Evolutionary conservation across 2,888 invertebrate genomes (phyloP), one percentile per base, ranked within the genome.

Genomic region (Metallyticus violacea): DNA sequence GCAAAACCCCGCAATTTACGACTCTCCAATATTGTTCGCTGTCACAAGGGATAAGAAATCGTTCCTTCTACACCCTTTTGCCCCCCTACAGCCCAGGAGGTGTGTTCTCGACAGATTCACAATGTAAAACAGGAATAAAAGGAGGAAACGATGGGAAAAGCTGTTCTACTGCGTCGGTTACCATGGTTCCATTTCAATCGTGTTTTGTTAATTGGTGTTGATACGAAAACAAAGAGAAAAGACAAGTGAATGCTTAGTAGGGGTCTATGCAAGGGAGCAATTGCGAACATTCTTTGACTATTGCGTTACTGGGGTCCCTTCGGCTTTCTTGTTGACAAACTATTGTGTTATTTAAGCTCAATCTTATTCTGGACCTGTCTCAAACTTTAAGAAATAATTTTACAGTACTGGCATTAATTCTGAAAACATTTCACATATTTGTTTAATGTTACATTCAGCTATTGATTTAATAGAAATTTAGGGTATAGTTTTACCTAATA

Each of bases 41-140:
- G 83, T 77, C 83, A 83, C 83, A 26, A 28, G 77, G 83, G 83
- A 83, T 83, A 83, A 83, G 77, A 83, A 83, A 83, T 28, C 83
- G 27, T 77, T 77, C 83, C 77, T 83, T 83, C 77, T 28, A 77
- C 83, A 83, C 28, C 83, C 77, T 27, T 22, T 6, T 4, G 15
- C 40, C 40, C 15, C 40, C 40, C 1, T 4, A 22, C 40, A 15
- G 40, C 40, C 40, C 40, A 62, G 40, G 22, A 62, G 40, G 40
- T 62, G 40, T 62, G 40, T 62, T 62, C 40, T 5, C 40, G 40
- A 62, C 40, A 62, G 40, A 9, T 62, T 22, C 40, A 62, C 40
- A 62, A 62, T 62, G 40, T 62, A 62, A 62, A 62, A 62, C 40
- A 62, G 15, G 40, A 62, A 62, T 62, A 62, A 62, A 62, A n/a